Evolutionary conservation across 2,888 invertebrate species (phyloP), one percentile per base, ranked within the genome.

Genomic region (Serripes groenlandicus): DNA sequence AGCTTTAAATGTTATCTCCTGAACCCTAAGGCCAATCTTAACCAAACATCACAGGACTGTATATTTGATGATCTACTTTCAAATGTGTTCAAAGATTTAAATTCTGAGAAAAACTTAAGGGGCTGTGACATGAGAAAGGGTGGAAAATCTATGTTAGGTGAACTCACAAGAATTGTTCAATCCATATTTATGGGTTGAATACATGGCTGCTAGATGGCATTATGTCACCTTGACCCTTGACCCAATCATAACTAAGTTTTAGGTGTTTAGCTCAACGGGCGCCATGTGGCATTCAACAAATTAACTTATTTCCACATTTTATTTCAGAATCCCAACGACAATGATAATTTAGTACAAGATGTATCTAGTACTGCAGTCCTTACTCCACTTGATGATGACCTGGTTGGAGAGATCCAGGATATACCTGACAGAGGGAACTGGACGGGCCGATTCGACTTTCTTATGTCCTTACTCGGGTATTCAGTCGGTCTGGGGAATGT

Each of bases 401-500:
- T 91, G 68, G 91, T 91, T 32, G 92, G 91, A 2, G 86, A 90
- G 28, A 85, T 89, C 34, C 80, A 87, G 18, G 88, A 90, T 21
- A 75, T 85, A 1, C 89, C 85, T 11, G 91, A 92, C 75, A 88
- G 92, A n/a, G 92, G 92, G 9, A 93, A 92, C 90, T 93, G 93
- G 93, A 78, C 90, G 4, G 93, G 93, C 4, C 81, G 92, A 28
- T 91, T 92, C 71, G 93, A 93, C 87, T 93, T 93, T 83, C 92
- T 93, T 42, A 92, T 93, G 92, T 93, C 92, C 9, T 82, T 93
- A n/a, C 85, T 93, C 23, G 92, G 92, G 2, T 92, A 92, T 80
- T 92, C 92, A 26, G 93, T 93, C 2, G 93, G 93, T 1, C 88
- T 93, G 3, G 93, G 93, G 9, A 93, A 92, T 81, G 93, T 92